Evolutionary conservation across 2,797 vertebrate genomes (phyloP), one percentile per base, ranked within the genome.

Genomic region (Pantherophis alleghaniensis): DNA sequence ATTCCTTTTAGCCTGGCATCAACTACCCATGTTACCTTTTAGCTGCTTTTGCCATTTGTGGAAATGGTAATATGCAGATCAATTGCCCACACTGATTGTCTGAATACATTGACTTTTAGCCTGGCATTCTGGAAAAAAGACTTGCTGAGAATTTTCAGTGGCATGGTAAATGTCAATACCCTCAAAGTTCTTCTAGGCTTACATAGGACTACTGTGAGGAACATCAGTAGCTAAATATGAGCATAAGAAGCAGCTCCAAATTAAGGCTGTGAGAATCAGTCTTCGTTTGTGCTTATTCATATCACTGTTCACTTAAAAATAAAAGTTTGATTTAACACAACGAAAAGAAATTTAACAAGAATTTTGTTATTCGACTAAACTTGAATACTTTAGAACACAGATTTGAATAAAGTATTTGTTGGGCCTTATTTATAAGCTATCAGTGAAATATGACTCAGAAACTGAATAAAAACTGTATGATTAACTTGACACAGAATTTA

Each of bases 91-190:
- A 42, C 18, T 89, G 26, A 79, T 28, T 83, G 9, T 59, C 55
- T 89, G 53, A 37, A 92, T 57, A 20, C 20, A 24, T 89, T 92
- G 87, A 89, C 66, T 79, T 92, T 92, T 79, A 79, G 37, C 37
- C 56, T 51, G 18, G 63, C 79, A n/a, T 16, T 89, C 55, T 92
- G 55, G n/a, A 28, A 74, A 12, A 83, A 79, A 42, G 63, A 28
- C 91, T 79, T 83, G 55, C 91, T 89, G 91, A 92, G 87, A 89
- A 26, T 37, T 32, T 92, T 88, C 86, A 88, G 61, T 42, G 53
- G 13, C 61, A 66, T 69, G 53, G 24, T 88, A 88, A 92, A 88
- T 92, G 91, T 92, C 86, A 92, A 42, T 28, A 53, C 24, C 86
- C 51, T 88, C 60, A 69, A 88, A 69, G 4, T 74, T 87, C 86